phyloP scores from a whole-genome alignment of 2,797 vertebrate genomes.

The Huso huso region DNA sequence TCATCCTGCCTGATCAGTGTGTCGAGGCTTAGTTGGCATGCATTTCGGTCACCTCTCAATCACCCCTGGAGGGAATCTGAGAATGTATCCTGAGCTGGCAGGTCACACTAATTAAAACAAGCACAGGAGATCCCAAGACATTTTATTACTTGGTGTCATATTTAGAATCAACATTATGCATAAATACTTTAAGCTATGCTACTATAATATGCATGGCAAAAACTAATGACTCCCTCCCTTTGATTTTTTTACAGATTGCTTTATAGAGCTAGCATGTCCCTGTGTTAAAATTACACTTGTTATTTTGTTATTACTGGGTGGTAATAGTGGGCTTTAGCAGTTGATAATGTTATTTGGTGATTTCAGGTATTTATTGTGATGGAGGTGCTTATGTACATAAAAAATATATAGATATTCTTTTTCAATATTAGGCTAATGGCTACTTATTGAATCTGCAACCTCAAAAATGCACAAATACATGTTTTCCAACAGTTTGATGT shows the following conservation, averaged over 20 bases:
- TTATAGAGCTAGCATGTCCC: not conserved
- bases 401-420: no score
- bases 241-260: not conserved
- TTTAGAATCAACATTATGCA: not conserved
- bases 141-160: not conserved
- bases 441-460: no score
- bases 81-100: conserved; percentile 7
- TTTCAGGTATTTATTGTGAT: no score
- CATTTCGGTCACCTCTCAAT: conserved; percentile 13
- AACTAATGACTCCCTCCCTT: not conserved
- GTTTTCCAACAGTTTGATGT: no score
- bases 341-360: no score
- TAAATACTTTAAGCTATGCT: not conserved
- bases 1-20: conserved; percentile 8
- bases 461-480: no score
- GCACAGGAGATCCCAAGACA: not conserved
- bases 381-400: no score
- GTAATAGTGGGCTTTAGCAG: no score
- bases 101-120: conserved; percentile 16
- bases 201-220: not conserved
- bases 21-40: conserved; percentile 12
- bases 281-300: no score
- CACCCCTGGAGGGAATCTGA: conserved; percentile 13
- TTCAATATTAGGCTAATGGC: no score
- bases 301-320: no score